phyloP scores from a whole-genome alignment of 2,113 vertebrate species.

The Sporophila hypoxantha region DNA sequence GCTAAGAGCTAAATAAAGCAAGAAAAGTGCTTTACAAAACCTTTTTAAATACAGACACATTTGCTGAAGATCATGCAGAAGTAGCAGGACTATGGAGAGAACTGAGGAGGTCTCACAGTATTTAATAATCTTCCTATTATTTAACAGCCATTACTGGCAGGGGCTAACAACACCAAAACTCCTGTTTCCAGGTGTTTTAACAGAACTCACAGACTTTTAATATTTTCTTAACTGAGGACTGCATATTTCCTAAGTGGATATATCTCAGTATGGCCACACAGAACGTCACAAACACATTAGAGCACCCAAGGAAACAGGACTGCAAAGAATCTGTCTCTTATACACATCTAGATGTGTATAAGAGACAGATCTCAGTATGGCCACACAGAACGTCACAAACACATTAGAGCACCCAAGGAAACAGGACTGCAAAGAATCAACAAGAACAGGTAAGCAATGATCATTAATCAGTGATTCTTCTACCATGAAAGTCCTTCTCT shows the following conservation, averaged over 20 bases:
- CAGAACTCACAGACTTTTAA: neutral
- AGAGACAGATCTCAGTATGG: neutral
- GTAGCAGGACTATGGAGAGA: neutral
- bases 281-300: neutral
- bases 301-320: neutral
- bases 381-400: neutral
- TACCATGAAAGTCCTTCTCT: neutral
- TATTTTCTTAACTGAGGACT: neutral
- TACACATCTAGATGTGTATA: too few species aligned
- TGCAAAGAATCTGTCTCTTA: neutral
- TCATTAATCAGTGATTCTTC: neutral
- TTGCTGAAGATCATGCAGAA: neutral
- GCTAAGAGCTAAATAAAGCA: neutral
- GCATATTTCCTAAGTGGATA: neutral
- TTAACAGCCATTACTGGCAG: neutral
- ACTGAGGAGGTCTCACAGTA: neutral
- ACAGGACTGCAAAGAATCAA: neutral
- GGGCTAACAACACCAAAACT: neutral
- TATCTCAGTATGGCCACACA: neutral
- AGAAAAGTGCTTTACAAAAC: neutral
- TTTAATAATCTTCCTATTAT: neutral
- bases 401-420: neutral
- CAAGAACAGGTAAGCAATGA: neutral
- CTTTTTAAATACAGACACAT: neutral
- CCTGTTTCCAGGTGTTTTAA: neutral